Percentiles rank a stretch among this genome's conserved stretches.
These are phyloP conservation scores for Vollenhovia emeryi DNA, from an alignment of 1,140 invertebrate genomes.

Conservation along the genomic window DNA sequence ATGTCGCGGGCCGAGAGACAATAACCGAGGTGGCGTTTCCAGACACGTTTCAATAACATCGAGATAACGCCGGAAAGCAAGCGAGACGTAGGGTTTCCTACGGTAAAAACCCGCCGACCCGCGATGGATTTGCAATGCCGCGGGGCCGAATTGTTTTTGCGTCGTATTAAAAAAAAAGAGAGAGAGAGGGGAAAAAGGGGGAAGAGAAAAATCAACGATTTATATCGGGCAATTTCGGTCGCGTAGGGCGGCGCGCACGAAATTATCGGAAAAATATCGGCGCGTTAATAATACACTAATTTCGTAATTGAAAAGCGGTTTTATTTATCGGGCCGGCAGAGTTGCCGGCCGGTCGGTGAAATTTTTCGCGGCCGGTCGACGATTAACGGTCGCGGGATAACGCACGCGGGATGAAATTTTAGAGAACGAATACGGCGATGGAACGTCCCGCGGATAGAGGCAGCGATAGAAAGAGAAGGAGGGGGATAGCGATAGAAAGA, in stretches of 20 bases:
- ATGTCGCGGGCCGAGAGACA: not conserved
- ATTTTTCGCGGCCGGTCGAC: constrained; percentile 59
- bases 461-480: constrained; percentile 28
- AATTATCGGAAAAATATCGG: constrained; percentile 61
- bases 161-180: constrained; percentile 43
- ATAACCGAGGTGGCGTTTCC: constrained; percentile 19
- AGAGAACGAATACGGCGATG: constrained; percentile 56
- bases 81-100: not conserved
- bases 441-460: constrained; percentile 53
- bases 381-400: constrained; percentile 59
- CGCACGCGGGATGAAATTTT: constrained; percentile 57
- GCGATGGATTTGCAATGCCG: constrained; percentile 15
- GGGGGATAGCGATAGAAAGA: not conserved
- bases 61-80: not conserved
- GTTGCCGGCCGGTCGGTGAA: constrained; percentile 56
- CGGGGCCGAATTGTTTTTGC: constrained; percentile 54
- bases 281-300: constrained; percentile 61
- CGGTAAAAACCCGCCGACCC: not conserved
- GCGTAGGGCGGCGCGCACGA: constrained; percentile 52
- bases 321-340: constrained; percentile 55
- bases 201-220: constrained; percentile 57
- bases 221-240: constrained; percentile 54
- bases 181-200: not conserved
- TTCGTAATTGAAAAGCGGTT: constrained; percentile 61
- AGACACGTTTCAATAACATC: constrained; percentile 30